phyloP scores from a whole-genome alignment of 1,140 invertebrate species.

The Leptopilina clavipes region DNA sequence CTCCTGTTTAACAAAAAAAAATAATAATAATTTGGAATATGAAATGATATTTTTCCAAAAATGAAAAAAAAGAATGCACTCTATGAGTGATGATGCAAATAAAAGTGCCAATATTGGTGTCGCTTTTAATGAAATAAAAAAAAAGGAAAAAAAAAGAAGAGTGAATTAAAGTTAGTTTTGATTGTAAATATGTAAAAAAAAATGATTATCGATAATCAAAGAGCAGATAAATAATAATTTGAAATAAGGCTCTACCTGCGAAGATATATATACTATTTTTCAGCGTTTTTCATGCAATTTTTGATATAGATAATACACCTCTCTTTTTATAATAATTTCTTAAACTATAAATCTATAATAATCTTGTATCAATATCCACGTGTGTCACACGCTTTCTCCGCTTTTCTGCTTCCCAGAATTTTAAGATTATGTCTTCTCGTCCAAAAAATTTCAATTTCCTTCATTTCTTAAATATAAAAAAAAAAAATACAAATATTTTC shows the following conservation, averaged over 20 bases:
- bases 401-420: constrained; percentile 8
- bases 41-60: background rate
- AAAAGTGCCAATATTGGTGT: constrained; percentile 24
- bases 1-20: no score
- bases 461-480: background rate
- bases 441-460: background rate
- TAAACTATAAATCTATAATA: background rate
- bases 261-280: constrained; percentile 30
- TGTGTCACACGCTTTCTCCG: constrained; percentile 18
- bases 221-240: constrained; percentile 16
- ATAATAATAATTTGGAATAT: no score
- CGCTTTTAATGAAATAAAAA: background rate
- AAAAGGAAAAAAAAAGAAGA: no score
- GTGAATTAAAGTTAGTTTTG: background rate
- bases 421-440: background rate
- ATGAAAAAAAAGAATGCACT: background rate
- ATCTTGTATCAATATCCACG: constrained; percentile 10
- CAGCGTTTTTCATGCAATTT: constrained; percentile 27
- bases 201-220: constrained; percentile 16
- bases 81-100: constrained; percentile 10
- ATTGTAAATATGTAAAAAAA: background rate
- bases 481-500: no score
- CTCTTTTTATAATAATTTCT: background rate
- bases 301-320: background rate
- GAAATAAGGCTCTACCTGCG: constrained; percentile 23